Evolutionary conservation across 2,113 vertebrate species (phyloP), one percentile per base, ranked within the genome.

Genomic region (Toxotes jaculatrix): DNA sequence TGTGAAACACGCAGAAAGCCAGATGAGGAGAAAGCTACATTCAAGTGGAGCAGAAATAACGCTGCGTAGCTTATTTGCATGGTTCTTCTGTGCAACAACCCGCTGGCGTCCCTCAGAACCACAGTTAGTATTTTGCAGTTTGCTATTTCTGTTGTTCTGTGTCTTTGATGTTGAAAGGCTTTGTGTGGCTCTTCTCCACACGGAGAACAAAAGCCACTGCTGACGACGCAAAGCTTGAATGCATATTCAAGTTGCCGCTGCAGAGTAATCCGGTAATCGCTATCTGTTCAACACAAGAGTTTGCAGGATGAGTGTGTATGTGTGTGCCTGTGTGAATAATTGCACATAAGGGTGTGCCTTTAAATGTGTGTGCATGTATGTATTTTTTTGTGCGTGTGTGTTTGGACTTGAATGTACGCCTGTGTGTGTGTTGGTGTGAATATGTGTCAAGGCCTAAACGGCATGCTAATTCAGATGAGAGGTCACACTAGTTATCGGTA

Each of bases 381-480:
- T 86, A 51, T 61, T 56, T 23, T 66, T 32, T 31, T 68, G 42
- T 84, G 61, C 19, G 16, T 51, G 32, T 83, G 27, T 79, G 21
- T 40, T 67, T 11, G 55, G 77, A 60, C 21, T 68, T 81, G 68
- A 88, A 77, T 69, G 51, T 19, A 63, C 42, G 55, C 12, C n/a
- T 72, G 17, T 55, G 59, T 69, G 31, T 65, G 31, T 51, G 42
- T 65, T 32, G 27, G 51, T 64, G 75, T 86, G 75, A 80, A 65
- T 74, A 83, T 88, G 84, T 89, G 86, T 92, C 89, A 86, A 84
- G 85, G 80, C 88, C 87, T 79, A 77, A 75, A 79, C 38, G 31
- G 67, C 86, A 82, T 89, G 88, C 81, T 92, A 90, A 95, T 95
- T 94, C 91, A 90, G 88, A 93, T 88, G 89, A 93, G 88, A 89